phyloP scores from a whole-genome alignment of 2,113 vertebrate species.

The Carollia perspicillata region DNA sequence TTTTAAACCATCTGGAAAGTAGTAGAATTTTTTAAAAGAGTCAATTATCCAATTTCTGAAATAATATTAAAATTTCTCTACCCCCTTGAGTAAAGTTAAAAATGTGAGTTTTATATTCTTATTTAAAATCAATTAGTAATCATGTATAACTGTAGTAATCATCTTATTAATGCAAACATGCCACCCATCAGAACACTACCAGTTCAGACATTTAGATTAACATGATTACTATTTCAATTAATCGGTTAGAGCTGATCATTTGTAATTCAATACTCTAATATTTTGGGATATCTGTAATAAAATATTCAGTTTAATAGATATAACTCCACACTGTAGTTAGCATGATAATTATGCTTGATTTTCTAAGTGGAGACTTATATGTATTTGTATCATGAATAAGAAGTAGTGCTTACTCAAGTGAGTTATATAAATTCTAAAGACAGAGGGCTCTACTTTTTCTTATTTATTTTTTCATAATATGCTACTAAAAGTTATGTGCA shows the following conservation, averaged over 20 bases:
- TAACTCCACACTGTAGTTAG: background rate
- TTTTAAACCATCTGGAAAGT: background rate
- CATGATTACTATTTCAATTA: constrained; percentile 33
- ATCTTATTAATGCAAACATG: background rate
- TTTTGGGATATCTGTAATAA: background rate
- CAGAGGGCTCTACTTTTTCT: background rate
- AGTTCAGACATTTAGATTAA: background rate
- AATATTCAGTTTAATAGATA: background rate
- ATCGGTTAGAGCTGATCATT: background rate
- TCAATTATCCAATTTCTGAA: background rate
- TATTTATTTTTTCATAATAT: constrained; percentile 31
- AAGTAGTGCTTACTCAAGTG: background rate
- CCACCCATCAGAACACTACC: background rate
- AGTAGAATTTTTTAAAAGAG: background rate
- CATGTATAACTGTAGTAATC: background rate
- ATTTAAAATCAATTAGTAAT: background rate
- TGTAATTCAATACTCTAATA: constrained; percentile 31
- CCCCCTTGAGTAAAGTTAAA: background rate
- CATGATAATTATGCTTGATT: constrained; percentile 7
- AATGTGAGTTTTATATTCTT: background rate
- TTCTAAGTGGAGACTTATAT: background rate
- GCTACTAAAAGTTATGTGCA: constrained; percentile 9
- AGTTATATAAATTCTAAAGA: constrained; percentile 19
- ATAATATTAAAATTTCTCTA: background rate
- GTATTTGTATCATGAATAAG: background rate